Base-by-base conservation (phyloP, 2,113 vertebrate species). In the Sarotherodon lohbergeri region DNA sequence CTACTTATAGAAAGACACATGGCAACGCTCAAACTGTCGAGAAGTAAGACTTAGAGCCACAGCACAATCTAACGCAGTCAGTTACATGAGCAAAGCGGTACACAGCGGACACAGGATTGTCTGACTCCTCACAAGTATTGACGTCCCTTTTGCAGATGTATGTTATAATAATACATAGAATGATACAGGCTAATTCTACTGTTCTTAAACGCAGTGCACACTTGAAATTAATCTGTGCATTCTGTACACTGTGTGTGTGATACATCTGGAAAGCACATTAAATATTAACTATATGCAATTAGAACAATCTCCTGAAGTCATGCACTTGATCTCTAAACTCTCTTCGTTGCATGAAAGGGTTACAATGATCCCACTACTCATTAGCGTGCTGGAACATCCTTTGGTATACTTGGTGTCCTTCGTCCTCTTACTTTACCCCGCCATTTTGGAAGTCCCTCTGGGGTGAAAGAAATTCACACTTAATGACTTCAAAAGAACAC, bases 401-500 rank as follows among this genome's bases (percentile, higher is more conserved):
- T 91, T 90, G 87, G 87, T 89, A 29, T 59, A 61, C 81, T 41
- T 32, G 80, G 80, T 83, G 59, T 57, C 66, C 55, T 66, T 22
- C 5, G 76, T 91, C 86, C 82, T 39, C 27, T 57, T 78, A 32
- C 32, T 43, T 39, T 59, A 82, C 46, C 52, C 59, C 57, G 22
- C 50, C 80, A 68, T 85, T 88, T 81, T 93, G 89, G 76, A 43
- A 34, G 68, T 88, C 92, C 83, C 89, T 63, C 10, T 6, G 78
- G 76, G 19, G 19, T 6, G 19, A 27, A 24, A 29, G 9, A 71
- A 79, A 61, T 87, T 87, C 88, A 86, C 84, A 34, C 48, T 89
- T 92, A 82, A 59, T 79, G 16, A 86, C 94, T 95, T 94, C 86
- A 90, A 92, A 93, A 86, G 91, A 89, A 83, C 80, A 56, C 80